Evolutionary conservation across 2,888 invertebrate species (phyloP).

Genomic region (Dynastes tityus): DNA sequence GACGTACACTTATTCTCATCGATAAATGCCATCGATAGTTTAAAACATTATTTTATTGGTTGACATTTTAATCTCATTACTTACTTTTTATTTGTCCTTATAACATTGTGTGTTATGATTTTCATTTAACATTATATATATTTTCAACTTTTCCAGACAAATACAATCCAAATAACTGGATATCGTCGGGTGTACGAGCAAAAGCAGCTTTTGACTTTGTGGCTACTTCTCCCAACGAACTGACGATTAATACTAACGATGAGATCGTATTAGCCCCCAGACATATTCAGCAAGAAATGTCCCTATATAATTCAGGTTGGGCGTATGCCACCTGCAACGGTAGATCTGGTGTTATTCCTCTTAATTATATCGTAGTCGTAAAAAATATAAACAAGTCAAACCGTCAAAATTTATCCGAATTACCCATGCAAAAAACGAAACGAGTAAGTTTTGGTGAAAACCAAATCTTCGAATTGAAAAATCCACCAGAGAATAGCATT

Average conservation of each 20-base stretch:
- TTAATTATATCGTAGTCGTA: conserved; percentile 72
- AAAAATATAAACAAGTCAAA: conserved; percentile 57
- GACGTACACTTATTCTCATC: too few species aligned
- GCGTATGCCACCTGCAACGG: conserved; percentile 77
- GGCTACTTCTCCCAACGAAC: conserved; percentile 81
- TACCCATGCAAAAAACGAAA: conserved; percentile 58
- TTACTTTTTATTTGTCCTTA: too few species aligned
- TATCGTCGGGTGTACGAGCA: conserved; percentile 76
- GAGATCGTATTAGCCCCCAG: conserved; percentile 87
- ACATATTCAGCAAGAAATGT: conserved; percentile 80
- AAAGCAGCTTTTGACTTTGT: conserved; percentile 84
- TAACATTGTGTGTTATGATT: too few species aligned
- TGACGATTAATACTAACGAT: conserved; percentile 85
- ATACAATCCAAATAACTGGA: conserved; percentile 80
- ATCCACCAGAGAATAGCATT: conserved; percentile 5
- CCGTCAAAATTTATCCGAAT: conserved; percentile 36
- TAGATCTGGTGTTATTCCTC: conserved; percentile 77
- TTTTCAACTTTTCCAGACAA: conserved; percentile 62
- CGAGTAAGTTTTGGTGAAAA: conserved; percentile 69
- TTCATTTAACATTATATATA: too few species aligned
- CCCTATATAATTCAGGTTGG: conserved; percentile 80
- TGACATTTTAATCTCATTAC: too few species aligned
- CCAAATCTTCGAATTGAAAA: conserved; percentile 61
- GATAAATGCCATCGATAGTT: too few species aligned
- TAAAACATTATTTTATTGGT: too few species aligned